Base-by-base conservation (phyloP, 2,888 invertebrate species). In the Thalpophila matura region DNA sequence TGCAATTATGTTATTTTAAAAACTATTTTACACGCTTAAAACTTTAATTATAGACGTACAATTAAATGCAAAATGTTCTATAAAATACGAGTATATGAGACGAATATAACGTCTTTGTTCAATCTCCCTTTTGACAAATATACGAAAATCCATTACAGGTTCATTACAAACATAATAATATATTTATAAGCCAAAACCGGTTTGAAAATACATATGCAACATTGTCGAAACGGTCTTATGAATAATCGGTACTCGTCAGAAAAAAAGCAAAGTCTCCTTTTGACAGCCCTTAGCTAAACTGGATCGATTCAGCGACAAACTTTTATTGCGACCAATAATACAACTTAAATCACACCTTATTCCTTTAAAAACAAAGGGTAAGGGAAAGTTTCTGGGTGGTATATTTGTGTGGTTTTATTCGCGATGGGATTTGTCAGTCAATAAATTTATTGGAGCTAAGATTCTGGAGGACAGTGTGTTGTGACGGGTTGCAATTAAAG, bases 371-470 rank as follows among this genome's bases (percentile, higher is more conserved):
- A 62, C 75, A 79, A 47, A 59, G 31, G 9, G n/a, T 10, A n/a
- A 16, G 5, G 1, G 2, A 33, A 7, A 24, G 5, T 42, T 45
- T 47, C 24, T 43, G 20, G 22, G 20, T 61, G 31, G 16, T 26
- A 24, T 16, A 14, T 14, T 38, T 53, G 56, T 10, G 6, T 57
- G 40, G 77, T 67, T 56, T 58, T 53, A 51, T 71, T 63, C 67
- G 71, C 69, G 82, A 85, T 78, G 78, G 88, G 91, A 91, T 92
- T 92, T 89, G 92, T 91, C 91, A 89, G 85, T 89, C 86, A 86
- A 78, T 80, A 81, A 85, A 84, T 85, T 67, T 61, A 76, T 75
- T 78, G 78, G 79, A 71, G 80, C 63, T 62, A 74, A 83, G 46
- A 53, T 79, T 79, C 74, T 74, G 70, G 81, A 79, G 51, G 74